Conservation (phyloP, 1,140 invertebrate species). For the Nasonia longicornis region DNA sequence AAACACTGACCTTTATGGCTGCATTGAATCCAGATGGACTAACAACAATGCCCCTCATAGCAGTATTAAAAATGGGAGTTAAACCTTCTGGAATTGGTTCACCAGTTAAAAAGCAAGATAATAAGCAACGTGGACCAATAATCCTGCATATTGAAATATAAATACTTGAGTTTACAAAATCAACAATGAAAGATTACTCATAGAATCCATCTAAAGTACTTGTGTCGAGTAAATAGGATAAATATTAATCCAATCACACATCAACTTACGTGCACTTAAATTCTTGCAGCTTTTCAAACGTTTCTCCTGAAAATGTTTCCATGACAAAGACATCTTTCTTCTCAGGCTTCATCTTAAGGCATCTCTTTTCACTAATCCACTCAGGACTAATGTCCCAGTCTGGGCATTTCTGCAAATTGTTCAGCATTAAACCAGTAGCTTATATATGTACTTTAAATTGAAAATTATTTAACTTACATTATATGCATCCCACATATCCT, state of each 20-base stretch:
- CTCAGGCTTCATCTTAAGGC: constrained; percentile 67
- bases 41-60: constrained; percentile 82
- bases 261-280: constrained; percentile 77
- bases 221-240: neutral
- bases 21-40: constrained; percentile 79
- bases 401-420: constrained; percentile 67
- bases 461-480: constrained; percentile 57
- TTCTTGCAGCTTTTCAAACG: constrained; percentile 75
- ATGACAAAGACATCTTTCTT: constrained; percentile 83
- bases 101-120: constrained; percentile 78
- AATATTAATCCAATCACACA: constrained; percentile 16
- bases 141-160: constrained; percentile 71
- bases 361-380: constrained; percentile 70
- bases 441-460: neutral
- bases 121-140: constrained; percentile 83
- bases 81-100: constrained; percentile 80
- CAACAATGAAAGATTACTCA: neutral
- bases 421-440: constrained; percentile 32
- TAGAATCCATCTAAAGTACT: neutral
- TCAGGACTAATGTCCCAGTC: constrained; percentile 66
- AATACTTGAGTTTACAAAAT: constrained; percentile 3
- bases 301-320: constrained; percentile 77
- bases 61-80: constrained; percentile 83
- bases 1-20: constrained; percentile 71
- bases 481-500: constrained; percentile 66